A percentile compares a stretch with the other conserved stretches of the same genome.
phyloP scores from a whole-genome alignment of 2,113 vertebrate genomes.

The Boulengeromyrus knoepffleri region DNA sequence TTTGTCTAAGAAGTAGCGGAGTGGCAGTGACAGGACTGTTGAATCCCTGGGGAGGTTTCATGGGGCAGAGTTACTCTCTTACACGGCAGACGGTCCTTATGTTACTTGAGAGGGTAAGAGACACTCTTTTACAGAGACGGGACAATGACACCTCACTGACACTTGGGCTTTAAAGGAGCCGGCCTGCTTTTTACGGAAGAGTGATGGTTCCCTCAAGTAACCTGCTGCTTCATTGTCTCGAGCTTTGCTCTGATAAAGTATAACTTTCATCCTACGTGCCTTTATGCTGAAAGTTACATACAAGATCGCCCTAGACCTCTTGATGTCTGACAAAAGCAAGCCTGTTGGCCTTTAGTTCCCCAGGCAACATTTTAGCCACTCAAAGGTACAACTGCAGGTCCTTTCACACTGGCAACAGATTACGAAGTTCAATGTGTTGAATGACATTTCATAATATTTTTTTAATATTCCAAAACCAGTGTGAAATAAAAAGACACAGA shows the following conservation, averaged over 20 bases:
- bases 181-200: background rate
- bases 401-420: background rate
- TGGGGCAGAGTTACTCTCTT: slow-evolving; percentile 7
- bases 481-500: background rate
- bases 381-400: background rate
- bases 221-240: background rate
- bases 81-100: slow-evolving; percentile 3
- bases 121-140: background rate
- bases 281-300: background rate
- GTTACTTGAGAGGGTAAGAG: background rate
- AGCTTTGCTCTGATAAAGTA: background rate
- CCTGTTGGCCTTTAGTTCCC: background rate
- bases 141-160: background rate
- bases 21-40: background rate
- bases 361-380: background rate
- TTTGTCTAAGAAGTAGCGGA: background rate
- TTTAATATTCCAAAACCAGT: background rate
- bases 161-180: background rate
- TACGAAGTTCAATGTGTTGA: background rate
- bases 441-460: background rate
- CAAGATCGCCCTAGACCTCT: background rate
- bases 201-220: slow-evolving; percentile 4
- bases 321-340: background rate
- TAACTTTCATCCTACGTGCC: background rate
- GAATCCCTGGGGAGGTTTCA: background rate